Percentiles rank a stretch among this genome's conserved stretches.
Conservation (phyloP, 2,113 vertebrate genomes). For the Heterotis niloticus region DNA sequence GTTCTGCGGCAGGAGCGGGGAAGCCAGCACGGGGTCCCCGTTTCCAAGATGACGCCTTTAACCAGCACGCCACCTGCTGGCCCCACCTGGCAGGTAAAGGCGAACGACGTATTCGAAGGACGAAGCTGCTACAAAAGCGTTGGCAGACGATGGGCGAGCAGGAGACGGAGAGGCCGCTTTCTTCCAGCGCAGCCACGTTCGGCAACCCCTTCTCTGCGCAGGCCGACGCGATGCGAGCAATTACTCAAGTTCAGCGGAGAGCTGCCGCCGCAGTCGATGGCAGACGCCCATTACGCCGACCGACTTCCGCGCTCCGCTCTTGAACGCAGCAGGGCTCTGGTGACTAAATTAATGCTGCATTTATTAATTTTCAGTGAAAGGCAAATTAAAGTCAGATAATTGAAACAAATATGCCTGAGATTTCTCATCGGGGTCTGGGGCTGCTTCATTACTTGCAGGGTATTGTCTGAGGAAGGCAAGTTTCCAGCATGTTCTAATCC, state of each 20-base stretch:
- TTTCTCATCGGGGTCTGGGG: conserved; percentile 37
- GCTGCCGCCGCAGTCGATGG: not conserved
- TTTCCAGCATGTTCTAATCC: conserved; percentile 51
- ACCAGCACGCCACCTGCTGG: no score
- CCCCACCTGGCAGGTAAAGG: no score
- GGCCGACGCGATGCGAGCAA: not conserved
- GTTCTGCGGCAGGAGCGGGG: no score
- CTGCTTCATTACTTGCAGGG: conserved; percentile 51
- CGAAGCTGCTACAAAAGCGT: conserved; percentile 50
- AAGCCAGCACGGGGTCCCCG: no score
- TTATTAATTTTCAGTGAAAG: conserved; percentile 32
- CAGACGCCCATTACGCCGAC: not conserved
- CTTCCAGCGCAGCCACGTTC: no score
- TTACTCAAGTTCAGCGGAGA: not conserved
- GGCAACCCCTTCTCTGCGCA: conserved; percentile 13
- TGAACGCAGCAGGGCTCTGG: conserved; percentile 23
- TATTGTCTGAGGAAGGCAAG: conserved; percentile 51
- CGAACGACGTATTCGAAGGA: no score
- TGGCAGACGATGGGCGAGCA: conserved; percentile 7
- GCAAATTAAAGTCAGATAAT: conserved; percentile 51
- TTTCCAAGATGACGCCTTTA: no score
- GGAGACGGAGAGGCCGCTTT: conserved; percentile 47
- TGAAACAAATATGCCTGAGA: conserved; percentile 47
- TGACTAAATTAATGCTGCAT: conserved; percentile 65
- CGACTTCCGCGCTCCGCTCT: not conserved